phyloP scores from a whole-genome alignment of 2,888 invertebrate species.

The Xiphydria camelus region DNA sequence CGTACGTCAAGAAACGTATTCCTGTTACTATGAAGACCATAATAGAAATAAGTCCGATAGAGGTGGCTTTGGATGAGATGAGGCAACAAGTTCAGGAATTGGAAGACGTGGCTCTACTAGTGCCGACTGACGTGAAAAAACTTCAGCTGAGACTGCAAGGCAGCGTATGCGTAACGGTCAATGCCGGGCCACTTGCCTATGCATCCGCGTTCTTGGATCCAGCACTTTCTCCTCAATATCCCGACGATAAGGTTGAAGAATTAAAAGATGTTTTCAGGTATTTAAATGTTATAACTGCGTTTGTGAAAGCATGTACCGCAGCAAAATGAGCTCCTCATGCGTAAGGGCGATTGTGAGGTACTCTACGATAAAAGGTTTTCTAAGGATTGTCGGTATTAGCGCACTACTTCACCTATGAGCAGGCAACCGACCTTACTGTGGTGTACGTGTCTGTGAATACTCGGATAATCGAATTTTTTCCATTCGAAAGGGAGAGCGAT shows the following conservation, averaged over 20 bases:
- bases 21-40: constrained; percentile 73
- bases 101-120: constrained; percentile 80
- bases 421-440: no score
- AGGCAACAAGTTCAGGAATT: constrained; percentile 82
- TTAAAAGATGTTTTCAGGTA: constrained; percentile 87
- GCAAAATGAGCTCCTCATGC: no score
- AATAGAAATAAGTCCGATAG: constrained; percentile 87
- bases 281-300: no score
- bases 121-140: constrained; percentile 88
- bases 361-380: no score
- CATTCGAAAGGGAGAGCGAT: no score
- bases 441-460: no score
- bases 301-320: no score
- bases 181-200: constrained; percentile 95
- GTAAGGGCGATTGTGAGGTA: no score
- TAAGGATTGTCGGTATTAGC: no score
- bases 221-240: constrained; percentile 71
- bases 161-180: constrained; percentile 87
- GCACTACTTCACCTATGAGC: no score
- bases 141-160: constrained; percentile 86
- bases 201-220: constrained; percentile 90
- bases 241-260: constrained; percentile 82
- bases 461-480: no score
- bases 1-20: constrained; percentile 90
- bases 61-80: constrained; percentile 96